Conservation (phyloP, 2,888 invertebrate species). For the Tenthredo distinguenda region DNA sequence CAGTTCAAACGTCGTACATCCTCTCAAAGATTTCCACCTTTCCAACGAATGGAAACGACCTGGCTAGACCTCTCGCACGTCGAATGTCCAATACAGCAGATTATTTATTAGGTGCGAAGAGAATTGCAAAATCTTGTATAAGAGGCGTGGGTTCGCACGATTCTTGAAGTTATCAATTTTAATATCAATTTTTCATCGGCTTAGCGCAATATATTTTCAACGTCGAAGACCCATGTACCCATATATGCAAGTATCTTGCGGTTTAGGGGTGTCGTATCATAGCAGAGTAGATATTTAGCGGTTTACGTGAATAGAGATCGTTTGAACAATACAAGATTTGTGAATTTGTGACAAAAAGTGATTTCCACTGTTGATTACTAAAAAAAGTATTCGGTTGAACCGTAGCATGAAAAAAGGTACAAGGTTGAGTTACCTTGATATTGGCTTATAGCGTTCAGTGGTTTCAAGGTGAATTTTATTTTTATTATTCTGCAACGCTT, state of each 20-base stretch:
- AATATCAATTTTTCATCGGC: background rate
- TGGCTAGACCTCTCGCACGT: background rate
- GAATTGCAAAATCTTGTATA: background rate
- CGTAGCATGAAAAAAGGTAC: conserved; percentile 16
- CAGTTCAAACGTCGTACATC: conserved; percentile 17
- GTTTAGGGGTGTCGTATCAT: background rate
- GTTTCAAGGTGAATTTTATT: conserved; percentile 41
- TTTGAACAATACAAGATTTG: background rate
- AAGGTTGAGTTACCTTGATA: conserved; percentile 43
- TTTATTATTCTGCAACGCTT: conserved; percentile 21
- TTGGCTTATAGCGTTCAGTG: conserved; percentile 18
- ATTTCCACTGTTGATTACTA: background rate
- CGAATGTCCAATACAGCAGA: background rate
- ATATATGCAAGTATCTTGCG: background rate
- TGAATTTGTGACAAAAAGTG: conserved; percentile 17
- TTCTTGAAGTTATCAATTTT: background rate
- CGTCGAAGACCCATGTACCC: background rate
- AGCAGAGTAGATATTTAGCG: background rate
- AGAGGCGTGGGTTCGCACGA: background rate
- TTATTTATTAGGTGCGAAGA: conserved; percentile 15
- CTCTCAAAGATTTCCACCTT: background rate
- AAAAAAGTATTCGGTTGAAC: conserved; percentile 24
- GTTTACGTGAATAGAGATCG: background rate
- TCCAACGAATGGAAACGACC: background rate
- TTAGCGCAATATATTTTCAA: background rate